Conservation (phyloP, 2,797 vertebrate genomes). For the Petrocephalus sullivani region DNA sequence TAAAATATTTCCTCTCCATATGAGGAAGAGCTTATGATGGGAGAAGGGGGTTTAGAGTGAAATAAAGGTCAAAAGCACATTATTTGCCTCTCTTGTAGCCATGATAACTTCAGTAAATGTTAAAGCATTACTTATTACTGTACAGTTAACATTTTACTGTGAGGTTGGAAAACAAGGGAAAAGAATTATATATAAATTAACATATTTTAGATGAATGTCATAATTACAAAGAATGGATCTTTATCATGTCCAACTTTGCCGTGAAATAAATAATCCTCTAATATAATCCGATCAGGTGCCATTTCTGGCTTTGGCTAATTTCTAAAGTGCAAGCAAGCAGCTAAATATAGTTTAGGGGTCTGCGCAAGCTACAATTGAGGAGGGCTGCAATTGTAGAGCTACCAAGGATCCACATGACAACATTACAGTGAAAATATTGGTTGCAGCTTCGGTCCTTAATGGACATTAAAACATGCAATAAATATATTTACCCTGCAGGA, state of each 20-base stretch:
- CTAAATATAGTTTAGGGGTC: constrained; percentile 54
- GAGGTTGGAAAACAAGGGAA: background rate
- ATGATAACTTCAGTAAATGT: background rate
- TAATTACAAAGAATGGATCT: background rate
- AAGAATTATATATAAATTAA: background rate
- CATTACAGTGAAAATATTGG: background rate
- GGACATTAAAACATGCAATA: background rate
- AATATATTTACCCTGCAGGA: background rate
- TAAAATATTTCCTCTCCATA: constrained; percentile 9
- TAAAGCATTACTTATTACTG: background rate
- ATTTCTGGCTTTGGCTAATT: constrained; percentile 40
- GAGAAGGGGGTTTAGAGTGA: background rate
- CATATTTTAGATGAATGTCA: background rate
- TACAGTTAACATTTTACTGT: background rate
- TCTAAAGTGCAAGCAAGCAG: constrained; percentile 48
- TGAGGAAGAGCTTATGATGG: background rate
- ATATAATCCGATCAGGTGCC: constrained; percentile 32
- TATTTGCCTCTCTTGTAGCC: background rate
- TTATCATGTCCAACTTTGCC: background rate
- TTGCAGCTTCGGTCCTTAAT: background rate
- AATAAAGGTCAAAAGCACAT: constrained; percentile 16
- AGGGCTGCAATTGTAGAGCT: background rate
- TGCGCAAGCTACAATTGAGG: background rate
- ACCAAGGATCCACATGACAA: background rate
- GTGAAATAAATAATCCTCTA: background rate